Percentiles rank a stretch among this genome's conserved stretches.
phyloP scores from a whole-genome alignment of 2,113 vertebrate genomes.

The Pteronura brasiliensis region DNA sequence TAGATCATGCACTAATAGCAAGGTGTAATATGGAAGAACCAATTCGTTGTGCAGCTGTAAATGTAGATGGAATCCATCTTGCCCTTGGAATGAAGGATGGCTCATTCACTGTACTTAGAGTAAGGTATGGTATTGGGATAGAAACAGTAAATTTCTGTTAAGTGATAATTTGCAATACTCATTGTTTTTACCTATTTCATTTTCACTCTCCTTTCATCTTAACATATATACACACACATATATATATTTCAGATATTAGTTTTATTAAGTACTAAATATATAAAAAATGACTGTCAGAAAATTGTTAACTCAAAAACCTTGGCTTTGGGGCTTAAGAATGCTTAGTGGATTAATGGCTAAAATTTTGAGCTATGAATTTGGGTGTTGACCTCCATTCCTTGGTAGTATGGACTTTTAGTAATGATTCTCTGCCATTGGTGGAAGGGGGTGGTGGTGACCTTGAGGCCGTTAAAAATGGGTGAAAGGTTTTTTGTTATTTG shows the following conservation, averaged over 20 bases:
- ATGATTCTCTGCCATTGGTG: background rate
- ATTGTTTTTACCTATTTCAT: background rate
- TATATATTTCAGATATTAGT: background rate
- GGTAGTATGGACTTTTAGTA: conserved; percentile 2
- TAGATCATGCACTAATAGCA: conserved; percentile 97
- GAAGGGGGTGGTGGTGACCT: background rate
- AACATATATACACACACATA: background rate
- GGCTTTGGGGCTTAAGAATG: background rate
- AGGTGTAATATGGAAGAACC: conserved; percentile 99
- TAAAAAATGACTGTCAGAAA: conserved; percentile 24
- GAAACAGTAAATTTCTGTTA: background rate
- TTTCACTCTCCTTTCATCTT: background rate
- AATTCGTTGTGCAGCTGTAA: conserved; percentile 96
- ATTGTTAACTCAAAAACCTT: background rate
- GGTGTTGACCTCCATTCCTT: background rate
- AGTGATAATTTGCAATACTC: background rate
- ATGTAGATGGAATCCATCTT: conserved; percentile 96
- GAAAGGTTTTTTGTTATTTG: background rate
- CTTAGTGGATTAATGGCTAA: background rate
- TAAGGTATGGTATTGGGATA: conserved; percentile 86
- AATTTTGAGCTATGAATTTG: conserved; percentile 37
- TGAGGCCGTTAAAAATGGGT: background rate
- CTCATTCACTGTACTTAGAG: conserved; percentile 96
- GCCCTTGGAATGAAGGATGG: conserved; percentile 99
- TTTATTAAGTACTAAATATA: conserved; percentile 5